Evolutionary conservation across 2,888 invertebrate genomes (phyloP), one percentile per base, ranked within the genome.

Genomic region (Plusia festucae): DNA sequence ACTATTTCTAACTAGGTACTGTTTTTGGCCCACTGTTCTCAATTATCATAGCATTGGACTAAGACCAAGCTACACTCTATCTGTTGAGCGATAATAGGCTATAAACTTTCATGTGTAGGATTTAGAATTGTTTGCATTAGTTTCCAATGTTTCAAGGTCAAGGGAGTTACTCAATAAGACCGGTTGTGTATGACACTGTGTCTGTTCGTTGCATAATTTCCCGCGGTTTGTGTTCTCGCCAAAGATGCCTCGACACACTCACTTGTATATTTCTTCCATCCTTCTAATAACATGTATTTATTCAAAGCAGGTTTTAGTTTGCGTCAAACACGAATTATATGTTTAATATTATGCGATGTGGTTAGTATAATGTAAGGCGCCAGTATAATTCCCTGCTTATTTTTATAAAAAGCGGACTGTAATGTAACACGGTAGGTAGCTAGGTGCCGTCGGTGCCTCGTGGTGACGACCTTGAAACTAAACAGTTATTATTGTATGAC

Each of bases 11-110:
- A 82, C 78, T 81, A 85, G 82, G 85, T 86, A 83, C 85, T 87
- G 85, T 86, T 83, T 90, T 90, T 94, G 93, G 93, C 93, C 93
- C 89, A 92, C 88, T 93, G 90, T 83, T 88, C 92, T 84, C 88
- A 88, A 91, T 93, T 90, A 87, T 88, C 76, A 76, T 85, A 89
- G 87, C 90, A 91, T 94, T 94, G 94, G 94, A 91, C 92, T 88
- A 82, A 87, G 87, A 94, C 91, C 94, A 93, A 93, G 84, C 87
- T 90, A 85, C 91, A 91, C 91, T 91, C 90, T 88, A 86, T 79
- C 78, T 83, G 74, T 82, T 73, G 84, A 69, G 82, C 89, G 82
- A 93, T 88, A 87, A 84, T 88, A 80, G 76, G 67, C 90, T 78
- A 83, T 93, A 90, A 81, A 81, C 69, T 79, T 79, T 79, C 66